Percentiles rank a stretch among this genome's conserved stretches.
Conservation (phyloP, 2,888 invertebrate species). For the Apamea anceps region DNA sequence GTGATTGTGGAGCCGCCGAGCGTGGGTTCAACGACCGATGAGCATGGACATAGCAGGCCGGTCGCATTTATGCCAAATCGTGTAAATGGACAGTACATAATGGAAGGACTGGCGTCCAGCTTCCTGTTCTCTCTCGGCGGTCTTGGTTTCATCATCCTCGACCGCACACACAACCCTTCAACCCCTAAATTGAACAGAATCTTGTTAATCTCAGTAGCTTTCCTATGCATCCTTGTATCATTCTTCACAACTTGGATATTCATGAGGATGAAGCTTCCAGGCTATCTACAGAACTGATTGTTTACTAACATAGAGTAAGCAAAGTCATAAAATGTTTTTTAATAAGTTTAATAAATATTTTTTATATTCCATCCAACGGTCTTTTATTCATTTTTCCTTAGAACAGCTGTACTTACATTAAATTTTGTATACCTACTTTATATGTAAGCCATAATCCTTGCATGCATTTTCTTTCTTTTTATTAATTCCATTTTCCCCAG, state of each 20-base stretch:
- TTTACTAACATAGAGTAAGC: slow-evolving; percentile 65
- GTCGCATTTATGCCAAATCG: slow-evolving; percentile 99
- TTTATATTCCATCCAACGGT: slow-evolving; percentile 61
- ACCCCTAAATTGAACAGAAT: slow-evolving; percentile 97
- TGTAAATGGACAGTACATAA: slow-evolving; percentile 99
- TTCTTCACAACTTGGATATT: slow-evolving; percentile 99
- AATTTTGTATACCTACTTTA: not conserved
- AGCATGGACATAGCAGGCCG: slow-evolving; percentile 98
- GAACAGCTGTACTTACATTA: not conserved
- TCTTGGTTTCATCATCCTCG: slow-evolving; percentile 98
- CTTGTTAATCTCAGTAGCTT: slow-evolving; percentile 96
- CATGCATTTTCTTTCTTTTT: no score
- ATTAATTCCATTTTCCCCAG: not conserved
- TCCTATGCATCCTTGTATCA: slow-evolving; percentile 97
- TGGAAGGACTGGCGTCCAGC: slow-evolving; percentile 99
- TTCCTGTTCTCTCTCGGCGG: slow-evolving; percentile 99
- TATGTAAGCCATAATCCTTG: not conserved
- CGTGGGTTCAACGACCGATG: slow-evolving; percentile 99
- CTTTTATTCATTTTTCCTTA: slow-evolving; percentile 31
- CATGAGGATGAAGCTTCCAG: slow-evolving; percentile 99
- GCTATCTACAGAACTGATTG: slow-evolving; percentile 92
- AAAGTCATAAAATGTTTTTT: slow-evolving; percentile 68
- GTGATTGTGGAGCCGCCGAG: slow-evolving; percentile 99
- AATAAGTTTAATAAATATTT: slow-evolving; percentile 82
- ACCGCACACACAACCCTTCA: slow-evolving; percentile 97